Conservation (phyloP, 2,888 invertebrate genomes). For the Lutraria lutraria region DNA sequence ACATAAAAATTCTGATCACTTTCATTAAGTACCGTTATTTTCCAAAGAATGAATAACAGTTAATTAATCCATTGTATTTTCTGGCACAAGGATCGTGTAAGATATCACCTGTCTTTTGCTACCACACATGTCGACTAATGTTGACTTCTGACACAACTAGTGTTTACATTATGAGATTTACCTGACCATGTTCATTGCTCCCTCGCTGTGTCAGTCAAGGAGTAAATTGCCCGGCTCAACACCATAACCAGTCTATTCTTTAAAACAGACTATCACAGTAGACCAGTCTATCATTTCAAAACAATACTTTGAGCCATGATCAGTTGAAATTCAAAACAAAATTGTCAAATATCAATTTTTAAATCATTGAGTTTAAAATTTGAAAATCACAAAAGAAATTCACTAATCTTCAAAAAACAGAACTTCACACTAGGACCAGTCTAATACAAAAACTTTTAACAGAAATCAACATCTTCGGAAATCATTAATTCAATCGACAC, state of each 20-base stretch:
- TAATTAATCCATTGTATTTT: slow-evolving; percentile 43
- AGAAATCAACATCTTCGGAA: no score
- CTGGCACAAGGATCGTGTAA: slow-evolving; percentile 12
- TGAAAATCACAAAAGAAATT: no score
- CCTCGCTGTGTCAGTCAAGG: background rate
- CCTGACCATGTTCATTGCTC: background rate
- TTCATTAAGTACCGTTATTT: background rate
- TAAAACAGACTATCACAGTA: background rate
- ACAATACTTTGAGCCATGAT: no score
- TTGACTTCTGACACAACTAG: slow-evolving; percentile 27
- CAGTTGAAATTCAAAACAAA: no score
- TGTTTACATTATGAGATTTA: slow-evolving; percentile 23
- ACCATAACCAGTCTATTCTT: background rate
- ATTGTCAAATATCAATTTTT: no score
- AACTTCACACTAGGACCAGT: no score
- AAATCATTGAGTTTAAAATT: no score
- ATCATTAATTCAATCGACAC: background rate
- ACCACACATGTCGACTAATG: slow-evolving; percentile 12
- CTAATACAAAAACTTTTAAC: no score
- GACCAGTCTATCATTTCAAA: no score
- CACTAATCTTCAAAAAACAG: no score
- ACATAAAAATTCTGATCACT: slow-evolving; percentile 15
- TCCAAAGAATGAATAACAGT: slow-evolving; percentile 8
- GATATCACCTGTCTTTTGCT: background rate
- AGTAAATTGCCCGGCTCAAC: background rate